Percentiles rank a stretch among this genome's conserved stretches.
phyloP scores from a whole-genome alignment of 2,113 vertebrate species.

The Aphyosemion australe region DNA sequence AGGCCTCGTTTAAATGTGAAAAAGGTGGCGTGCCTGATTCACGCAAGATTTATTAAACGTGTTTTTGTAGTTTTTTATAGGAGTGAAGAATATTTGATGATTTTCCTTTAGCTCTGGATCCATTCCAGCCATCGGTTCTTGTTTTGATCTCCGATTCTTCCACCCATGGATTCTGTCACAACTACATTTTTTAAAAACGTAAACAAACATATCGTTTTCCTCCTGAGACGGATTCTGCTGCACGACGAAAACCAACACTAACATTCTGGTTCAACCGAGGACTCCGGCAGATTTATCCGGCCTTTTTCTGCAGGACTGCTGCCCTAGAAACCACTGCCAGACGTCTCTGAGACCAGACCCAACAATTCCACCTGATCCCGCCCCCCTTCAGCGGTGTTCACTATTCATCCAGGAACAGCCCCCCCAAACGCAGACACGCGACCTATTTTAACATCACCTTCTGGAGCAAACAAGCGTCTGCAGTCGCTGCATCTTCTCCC shows the following conservation, averaged over 20 bases:
- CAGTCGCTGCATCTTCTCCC: constrained; percentile 39
- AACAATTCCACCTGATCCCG: constrained; percentile 62
- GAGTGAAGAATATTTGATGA: not conserved
- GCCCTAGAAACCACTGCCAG: constrained; percentile 41
- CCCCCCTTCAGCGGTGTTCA: constrained; percentile 51
- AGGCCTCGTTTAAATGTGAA: not conserved
- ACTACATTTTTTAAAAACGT: not conserved
- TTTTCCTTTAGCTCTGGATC: not conserved
- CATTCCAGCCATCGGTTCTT: not conserved
- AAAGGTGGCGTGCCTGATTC: no score
- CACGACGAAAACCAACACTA: constrained; percentile 6
- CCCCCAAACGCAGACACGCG: constrained; percentile 19
- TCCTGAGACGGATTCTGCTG: not conserved
- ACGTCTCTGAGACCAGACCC: constrained; percentile 50
- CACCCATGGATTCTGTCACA: not conserved
- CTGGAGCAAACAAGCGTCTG: constrained; percentile 52
- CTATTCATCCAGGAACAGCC: constrained; percentile 46
- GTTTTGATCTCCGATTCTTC: not conserved
- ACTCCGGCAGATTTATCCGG: constrained; percentile 15
- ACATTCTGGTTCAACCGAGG: constrained; percentile 9
- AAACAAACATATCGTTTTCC: not conserved
- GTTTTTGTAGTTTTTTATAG: not conserved
- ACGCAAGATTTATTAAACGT: no score
- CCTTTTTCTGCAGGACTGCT: constrained; percentile 38
- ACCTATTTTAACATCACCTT: constrained; percentile 64